Evolutionary conservation across 2,888 invertebrate genomes (phyloP).

Genomic region (Hololepta plana): DNA sequence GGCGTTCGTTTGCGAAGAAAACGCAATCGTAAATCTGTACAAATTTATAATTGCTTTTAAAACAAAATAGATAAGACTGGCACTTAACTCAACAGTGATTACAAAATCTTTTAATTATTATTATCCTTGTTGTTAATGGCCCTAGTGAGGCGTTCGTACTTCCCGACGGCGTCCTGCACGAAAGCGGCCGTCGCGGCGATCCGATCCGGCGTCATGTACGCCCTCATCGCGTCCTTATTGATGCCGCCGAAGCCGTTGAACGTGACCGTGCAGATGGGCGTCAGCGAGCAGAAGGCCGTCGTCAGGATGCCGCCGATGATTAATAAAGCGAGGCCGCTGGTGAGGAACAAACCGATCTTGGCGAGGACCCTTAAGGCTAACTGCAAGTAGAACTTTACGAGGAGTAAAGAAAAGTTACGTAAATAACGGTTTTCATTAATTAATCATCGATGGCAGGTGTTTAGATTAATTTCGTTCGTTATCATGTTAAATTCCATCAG

Average conservation of each 20-base stretch:
- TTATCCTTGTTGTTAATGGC: constrained; percentile 9
- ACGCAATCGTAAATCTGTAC: background rate
- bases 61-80: background rate
- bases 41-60: constrained; percentile 1
- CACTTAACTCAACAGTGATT: constrained; percentile 6
- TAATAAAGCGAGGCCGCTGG: constrained; percentile 28
- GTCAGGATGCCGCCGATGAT: constrained; percentile 35
- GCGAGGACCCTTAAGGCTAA: constrained; percentile 20
- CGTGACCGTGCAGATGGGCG: constrained; percentile 39
- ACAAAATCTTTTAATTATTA: constrained; percentile 4
- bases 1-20: background rate
- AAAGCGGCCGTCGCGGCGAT: constrained; percentile 38
- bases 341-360: constrained; percentile 26
- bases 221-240: constrained; percentile 32
- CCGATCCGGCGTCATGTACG: constrained; percentile 37
- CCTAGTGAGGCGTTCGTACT: constrained; percentile 29
- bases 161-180: constrained; percentile 41
- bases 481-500: no score
- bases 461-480: no score
- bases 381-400: no score
- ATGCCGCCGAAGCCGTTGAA: constrained; percentile 27
- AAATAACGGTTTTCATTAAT: no score
- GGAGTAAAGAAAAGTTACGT: no score
- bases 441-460: no score
- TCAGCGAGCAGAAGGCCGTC: constrained; percentile 40